Evolutionary conservation across 2,888 invertebrate genomes (phyloP), one percentile per base, ranked within the genome.

Genomic region (Caenorhabditis becei): DNA sequence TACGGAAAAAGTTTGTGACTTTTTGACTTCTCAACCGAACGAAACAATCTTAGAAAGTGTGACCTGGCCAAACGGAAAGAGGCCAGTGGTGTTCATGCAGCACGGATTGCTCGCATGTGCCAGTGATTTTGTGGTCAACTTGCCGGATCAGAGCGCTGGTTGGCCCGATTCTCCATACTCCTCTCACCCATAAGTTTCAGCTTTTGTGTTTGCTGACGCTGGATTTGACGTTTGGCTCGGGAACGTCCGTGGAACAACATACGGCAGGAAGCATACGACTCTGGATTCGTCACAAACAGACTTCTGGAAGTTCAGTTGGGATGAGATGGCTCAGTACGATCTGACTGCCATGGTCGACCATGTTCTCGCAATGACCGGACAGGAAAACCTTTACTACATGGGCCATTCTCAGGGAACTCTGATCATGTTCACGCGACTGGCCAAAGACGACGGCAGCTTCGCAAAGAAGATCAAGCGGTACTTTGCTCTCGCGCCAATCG

Each of bases 271-370:
- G 20, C 85, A 87, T 77, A 83, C 74, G 5, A 72, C 78, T 54
- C 51, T 86, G 61, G 54, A 70, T 16, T 82, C 84, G 14, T 80
- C 77, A 28, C 61, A 75, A 18, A 62, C 80, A 2, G 65, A 81
- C 10, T 87, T 86, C 77, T 88, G 87, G 88, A 65, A 83, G 58
- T 88, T 82, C 91, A 96, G 96, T 87, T 97, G 95, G 93, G 95
- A 96, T 88, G 96, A 97, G 92, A 95, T 96, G 92, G 96, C 95
- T 0, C 91, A 94, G 35, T 94, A 95, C 89, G 97, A 97, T 92
- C 91, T 97, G 63, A 96, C 97, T n/a, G 95, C 96, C 0, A 94
- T 94, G 85, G 94, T 97, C 71, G 94, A 96, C 90, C 94, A 77
- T 10, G 93, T 94, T 20, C 91, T 94, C 49, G 91, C 92, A 1